These are phyloP conservation scores for Drosophila nigrodunni DNA, from an alignment of 1,140 invertebrate genomes.

Conservation along the genomic window DNA sequence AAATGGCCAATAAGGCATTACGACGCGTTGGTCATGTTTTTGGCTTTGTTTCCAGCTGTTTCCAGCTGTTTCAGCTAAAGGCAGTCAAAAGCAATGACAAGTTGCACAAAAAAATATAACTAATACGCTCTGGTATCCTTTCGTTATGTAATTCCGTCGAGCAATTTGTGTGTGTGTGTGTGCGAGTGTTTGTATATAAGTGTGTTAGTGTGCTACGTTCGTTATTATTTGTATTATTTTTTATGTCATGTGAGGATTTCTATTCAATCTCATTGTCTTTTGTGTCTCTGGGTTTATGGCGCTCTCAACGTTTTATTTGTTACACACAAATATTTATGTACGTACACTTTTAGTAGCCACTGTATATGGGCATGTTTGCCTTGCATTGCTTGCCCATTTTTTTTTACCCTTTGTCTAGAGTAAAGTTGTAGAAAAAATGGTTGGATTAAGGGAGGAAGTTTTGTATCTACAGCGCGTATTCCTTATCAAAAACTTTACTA, in stretches of 20 bases:
- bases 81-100: slow-evolving; percentile 37
- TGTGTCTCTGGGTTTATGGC: slow-evolving; percentile 56
- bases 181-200: slow-evolving; percentile 33
- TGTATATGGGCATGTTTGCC: slow-evolving; percentile 27
- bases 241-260: slow-evolving; percentile 69
- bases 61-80: not conserved
- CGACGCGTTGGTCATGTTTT: slow-evolving; percentile 27
- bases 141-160: slow-evolving; percentile 46
- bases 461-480: no score
- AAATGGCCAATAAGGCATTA: slow-evolving; percentile 76
- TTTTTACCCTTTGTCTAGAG: not conserved
- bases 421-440: not conserved
- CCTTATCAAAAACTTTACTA: no score
- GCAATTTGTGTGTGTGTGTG: slow-evolving; percentile 45
- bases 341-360: slow-evolving; percentile 16
- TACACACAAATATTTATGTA: slow-evolving; percentile 29
- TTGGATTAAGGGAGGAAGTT: no score
- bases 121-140: slow-evolving; percentile 70
- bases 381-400: slow-evolving; percentile 28
- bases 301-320: slow-evolving; percentile 71
- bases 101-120: slow-evolving; percentile 54
- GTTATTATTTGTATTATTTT: slow-evolving; percentile 65
- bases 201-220: slow-evolving; percentile 1
- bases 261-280: slow-evolving; percentile 71
- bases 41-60: slow-evolving; percentile 40